Conservation (phyloP, 2,888 invertebrate genomes). For the Apeira syringaria region DNA sequence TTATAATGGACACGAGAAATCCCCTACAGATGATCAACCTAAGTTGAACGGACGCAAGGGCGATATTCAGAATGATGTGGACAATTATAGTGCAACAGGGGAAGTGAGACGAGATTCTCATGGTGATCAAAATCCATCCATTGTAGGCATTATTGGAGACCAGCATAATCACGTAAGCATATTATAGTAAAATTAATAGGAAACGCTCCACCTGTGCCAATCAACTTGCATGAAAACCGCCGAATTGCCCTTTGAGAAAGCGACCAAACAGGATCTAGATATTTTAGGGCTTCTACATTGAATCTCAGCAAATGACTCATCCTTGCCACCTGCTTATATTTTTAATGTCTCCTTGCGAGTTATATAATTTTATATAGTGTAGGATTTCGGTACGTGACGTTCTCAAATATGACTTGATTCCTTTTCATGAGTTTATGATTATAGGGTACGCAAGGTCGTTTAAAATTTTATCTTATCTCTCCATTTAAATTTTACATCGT, state of each 20-base stretch:
- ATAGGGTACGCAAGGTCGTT: slow-evolving; percentile 2
- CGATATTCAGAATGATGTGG: slow-evolving; percentile 46
- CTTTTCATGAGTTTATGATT: not conserved
- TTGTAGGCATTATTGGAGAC: slow-evolving; percentile 80
- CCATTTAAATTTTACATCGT: slow-evolving; percentile 39
- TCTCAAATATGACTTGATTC: not conserved
- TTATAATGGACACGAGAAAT: slow-evolving; percentile 30
- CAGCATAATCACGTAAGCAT: slow-evolving; percentile 80
- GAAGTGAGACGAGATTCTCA: slow-evolving; percentile 65
- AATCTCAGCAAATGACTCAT: slow-evolving; percentile 18
- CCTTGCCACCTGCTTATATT: too few relatives aligned
- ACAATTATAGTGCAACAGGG: slow-evolving; percentile 38
- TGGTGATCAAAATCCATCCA: slow-evolving; percentile 70
- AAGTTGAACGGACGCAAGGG: slow-evolving; percentile 49
- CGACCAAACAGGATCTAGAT: slow-evolving; percentile 11
- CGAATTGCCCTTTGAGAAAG: too few relatives aligned
- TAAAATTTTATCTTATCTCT: slow-evolving; percentile 63
- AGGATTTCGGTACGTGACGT: not conserved
- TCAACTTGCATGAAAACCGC: too few relatives aligned
- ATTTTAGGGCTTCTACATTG: slow-evolving; percentile 23
- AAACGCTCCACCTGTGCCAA: too few relatives aligned
- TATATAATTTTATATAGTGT: too few relatives aligned
- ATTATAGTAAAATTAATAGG: not conserved
- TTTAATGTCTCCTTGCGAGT: too few relatives aligned
- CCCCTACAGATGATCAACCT: slow-evolving; percentile 25